Evolutionary conservation across 2,888 invertebrate species (phyloP).

Genomic region (Ophion obscuratus): DNA sequence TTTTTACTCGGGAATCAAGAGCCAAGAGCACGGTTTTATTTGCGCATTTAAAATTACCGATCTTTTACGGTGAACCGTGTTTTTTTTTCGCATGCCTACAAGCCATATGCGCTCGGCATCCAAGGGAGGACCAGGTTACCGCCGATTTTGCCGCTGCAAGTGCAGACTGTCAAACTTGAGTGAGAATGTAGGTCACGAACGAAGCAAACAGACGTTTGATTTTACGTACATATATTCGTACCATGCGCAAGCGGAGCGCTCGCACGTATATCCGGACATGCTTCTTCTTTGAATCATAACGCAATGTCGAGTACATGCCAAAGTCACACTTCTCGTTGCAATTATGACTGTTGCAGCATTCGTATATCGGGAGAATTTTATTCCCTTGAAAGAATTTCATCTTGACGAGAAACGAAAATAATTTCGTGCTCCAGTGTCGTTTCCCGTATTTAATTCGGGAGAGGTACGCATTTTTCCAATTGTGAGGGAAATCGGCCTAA

Average conservation of each 20-base stretch:
- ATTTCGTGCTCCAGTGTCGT: background rate
- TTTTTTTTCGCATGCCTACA: background rate
- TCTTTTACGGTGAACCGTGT: background rate
- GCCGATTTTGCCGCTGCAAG: constrained; percentile 29
- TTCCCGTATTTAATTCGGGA: background rate
- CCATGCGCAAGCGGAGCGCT: background rate
- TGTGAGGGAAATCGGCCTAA: no score
- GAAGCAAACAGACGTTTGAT: constrained; percentile 38
- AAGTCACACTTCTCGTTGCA: no score
- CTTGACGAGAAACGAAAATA: background rate
- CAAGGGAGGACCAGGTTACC: background rate
- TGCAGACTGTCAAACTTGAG: constrained; percentile 39
- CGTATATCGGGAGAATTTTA: background rate
- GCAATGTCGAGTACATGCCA: background rate
- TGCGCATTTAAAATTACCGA: constrained; percentile 1
- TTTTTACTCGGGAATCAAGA: constrained; percentile 8
- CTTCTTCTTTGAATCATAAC: background rate
- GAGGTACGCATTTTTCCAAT: background rate
- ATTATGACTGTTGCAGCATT: no score
- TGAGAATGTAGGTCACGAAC: constrained; percentile 45
- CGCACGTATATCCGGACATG: background rate
- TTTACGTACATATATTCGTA: constrained; percentile 11
- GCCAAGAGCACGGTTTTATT: constrained; percentile 5
- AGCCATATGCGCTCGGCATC: background rate
- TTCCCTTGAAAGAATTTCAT: background rate